Evolutionary conservation across 1,140 invertebrate species (phyloP), one percentile per base, ranked within the genome.

Genomic region (Diorhabda sublineata): DNA sequence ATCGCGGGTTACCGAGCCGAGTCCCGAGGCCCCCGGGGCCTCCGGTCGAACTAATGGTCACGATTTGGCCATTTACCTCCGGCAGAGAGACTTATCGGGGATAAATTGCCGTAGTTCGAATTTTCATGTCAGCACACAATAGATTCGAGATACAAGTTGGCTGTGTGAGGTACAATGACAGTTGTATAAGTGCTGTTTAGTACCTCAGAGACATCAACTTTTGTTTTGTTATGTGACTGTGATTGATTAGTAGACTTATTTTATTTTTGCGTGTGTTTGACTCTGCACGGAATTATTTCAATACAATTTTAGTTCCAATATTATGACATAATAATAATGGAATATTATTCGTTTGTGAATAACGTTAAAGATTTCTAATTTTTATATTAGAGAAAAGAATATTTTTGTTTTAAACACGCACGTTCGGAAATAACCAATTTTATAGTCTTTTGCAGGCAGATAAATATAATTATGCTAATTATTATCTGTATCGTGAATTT

Each of bases 31-130:
- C 63, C 58, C 43, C 56, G 8, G 45, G 72, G 72, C 45, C 68
- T 47, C 63, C 67, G 69, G 68, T 8, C 65, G 9, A 45, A 67
- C 75, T 79, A 79, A 80, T 79, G 77, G 78, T 80, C 79, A 80
- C 79, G 79, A 80, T 77, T 77, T 74, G 77, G 71, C 78, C 78
- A 80, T 80, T 80, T 80, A 80, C 79, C 79, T 77, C 79, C 79
- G 77, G 76, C 77, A 71, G 77, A 76, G 78, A 73, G 78, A 78
- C 78, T 76, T 79, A 78, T 79, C 78, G 61, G 70, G 76, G 75
- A 78, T 80, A 78, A 78, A 79, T 78, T 79, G 77, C 77, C 75
- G 74, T 75, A 73, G 78, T 74, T 75, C 73, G 78, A 79, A 79
- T 76, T 79, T 80, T 79, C 78, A 75, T 80, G 77, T 80, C 78